A percentile compares a stretch with the other conserved stretches of the same genome.
Evolutionary conservation across 2,888 invertebrate species (phyloP).

Genomic region (Macrostomum cliftonense): DNA sequence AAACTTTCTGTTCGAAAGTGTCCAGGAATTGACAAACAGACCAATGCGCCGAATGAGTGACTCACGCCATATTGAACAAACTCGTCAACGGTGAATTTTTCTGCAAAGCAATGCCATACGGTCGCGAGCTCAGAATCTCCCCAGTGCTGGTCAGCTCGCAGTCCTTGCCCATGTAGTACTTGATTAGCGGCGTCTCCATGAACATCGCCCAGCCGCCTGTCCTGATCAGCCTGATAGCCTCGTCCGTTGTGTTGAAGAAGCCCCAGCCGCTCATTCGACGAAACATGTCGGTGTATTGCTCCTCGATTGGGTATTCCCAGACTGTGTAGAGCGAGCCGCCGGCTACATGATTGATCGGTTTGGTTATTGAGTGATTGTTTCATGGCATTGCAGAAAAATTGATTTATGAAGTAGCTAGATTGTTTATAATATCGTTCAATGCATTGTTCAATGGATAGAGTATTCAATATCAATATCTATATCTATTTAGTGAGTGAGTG

Average conservation of each 20-base stretch:
- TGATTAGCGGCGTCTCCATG: constrained; percentile 19
- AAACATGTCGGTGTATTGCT: constrained; percentile 70
- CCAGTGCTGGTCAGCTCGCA: constrained; percentile 18
- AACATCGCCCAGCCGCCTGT: constrained; percentile 17
- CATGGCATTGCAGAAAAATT: too few species aligned
- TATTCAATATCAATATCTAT: too few species aligned
- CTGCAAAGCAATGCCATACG: constrained; percentile 20
- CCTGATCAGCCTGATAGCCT: constrained; percentile 53
- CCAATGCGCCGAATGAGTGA: too few species aligned
- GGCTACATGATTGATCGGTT: not conserved
- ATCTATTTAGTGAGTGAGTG: too few species aligned
- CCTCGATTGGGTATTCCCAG: constrained; percentile 61
- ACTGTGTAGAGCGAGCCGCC: constrained; percentile 15
- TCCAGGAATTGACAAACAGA: too few species aligned
- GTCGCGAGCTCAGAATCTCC: constrained; percentile 18
- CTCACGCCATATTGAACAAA: constrained; percentile 10
- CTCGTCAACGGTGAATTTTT: constrained; percentile 16
- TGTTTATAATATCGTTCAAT: too few species aligned
- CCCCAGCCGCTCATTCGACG: constrained; percentile 47
- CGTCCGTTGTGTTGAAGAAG: constrained; percentile 46
- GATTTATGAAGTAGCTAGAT: too few species aligned
- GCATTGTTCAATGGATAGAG: too few species aligned
- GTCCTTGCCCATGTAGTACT: constrained; percentile 15
- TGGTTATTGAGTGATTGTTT: too few species aligned
- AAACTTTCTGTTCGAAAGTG: too few species aligned